Conservation (phyloP, 2,113 vertebrate genomes). For the Numida meleagris region DNA sequence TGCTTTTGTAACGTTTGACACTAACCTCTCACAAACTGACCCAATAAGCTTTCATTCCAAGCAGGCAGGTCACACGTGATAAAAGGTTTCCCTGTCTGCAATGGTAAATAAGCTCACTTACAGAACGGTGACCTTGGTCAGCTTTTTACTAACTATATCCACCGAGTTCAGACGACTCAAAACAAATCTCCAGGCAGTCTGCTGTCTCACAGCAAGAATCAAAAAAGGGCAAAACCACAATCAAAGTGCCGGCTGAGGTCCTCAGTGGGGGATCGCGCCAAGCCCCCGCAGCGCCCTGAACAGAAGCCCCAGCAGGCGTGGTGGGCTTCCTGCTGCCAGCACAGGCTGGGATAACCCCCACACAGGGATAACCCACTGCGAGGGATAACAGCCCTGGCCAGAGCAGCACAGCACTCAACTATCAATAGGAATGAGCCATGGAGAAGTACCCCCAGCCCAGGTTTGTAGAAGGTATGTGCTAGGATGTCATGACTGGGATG, state of each 20-base stretch:
- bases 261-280: slow-evolving; percentile 61
- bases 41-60: slow-evolving; percentile 7
- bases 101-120: slow-evolving; percentile 57
- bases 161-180: slow-evolving; percentile 71
- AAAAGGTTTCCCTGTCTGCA: slow-evolving; percentile 25
- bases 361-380: background rate
- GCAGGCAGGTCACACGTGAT: slow-evolving; percentile 24
- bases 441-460: background rate
- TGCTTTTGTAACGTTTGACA: slow-evolving; percentile 11
- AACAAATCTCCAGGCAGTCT: slow-evolving; percentile 78
- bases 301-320: slow-evolving; percentile 74
- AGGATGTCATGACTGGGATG: background rate
- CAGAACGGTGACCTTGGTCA: slow-evolving; percentile 54
- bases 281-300: slow-evolving; percentile 58
- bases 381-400: background rate
- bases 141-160: slow-evolving; percentile 71
- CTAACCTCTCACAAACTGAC: background rate
- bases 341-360: background rate
- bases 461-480: background rate
- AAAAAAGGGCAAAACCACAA: slow-evolving; percentile 76
- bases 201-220: slow-evolving; percentile 75
- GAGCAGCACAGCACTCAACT: slow-evolving; percentile 54
- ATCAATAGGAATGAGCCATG: background rate
- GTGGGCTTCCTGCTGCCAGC: slow-evolving; percentile 41
- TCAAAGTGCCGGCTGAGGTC: slow-evolving; percentile 77